phyloP scores from a whole-genome alignment of 2,113 vertebrate species.

The Coryphaenoides rupestris region DNA sequence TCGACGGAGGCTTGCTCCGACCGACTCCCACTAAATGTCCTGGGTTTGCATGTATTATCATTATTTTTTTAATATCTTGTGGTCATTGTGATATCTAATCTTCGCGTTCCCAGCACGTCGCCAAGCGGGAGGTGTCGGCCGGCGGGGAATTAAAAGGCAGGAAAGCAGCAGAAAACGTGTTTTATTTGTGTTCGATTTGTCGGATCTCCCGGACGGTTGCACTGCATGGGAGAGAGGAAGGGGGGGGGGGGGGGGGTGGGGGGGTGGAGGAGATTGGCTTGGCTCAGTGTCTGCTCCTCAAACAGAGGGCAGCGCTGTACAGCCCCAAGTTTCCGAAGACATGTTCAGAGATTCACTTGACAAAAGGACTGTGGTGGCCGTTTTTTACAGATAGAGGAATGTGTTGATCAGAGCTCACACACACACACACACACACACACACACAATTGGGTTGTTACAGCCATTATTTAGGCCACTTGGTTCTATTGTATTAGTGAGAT shows the following conservation, averaged over 20 bases:
- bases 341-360: too few relatives aligned
- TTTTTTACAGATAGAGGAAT: too few relatives aligned
- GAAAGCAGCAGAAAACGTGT: conserved; percentile 65
- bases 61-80: conserved; percentile 26
- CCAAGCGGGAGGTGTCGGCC: conserved; percentile 74
- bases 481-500: too few relatives aligned
- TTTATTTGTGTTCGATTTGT: conserved; percentile 77
- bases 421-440: too few relatives aligned
- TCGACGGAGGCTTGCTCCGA: conserved; percentile 3
- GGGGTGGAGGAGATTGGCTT: conserved; percentile 36
- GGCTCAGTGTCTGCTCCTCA: too few relatives aligned
- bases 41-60: not conserved
- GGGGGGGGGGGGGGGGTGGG: conserved; percentile 44
- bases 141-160: conserved; percentile 73
- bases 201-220: conserved; percentile 77
- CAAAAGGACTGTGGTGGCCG: too few relatives aligned
- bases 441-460: too few relatives aligned
- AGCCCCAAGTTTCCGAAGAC: too few relatives aligned
- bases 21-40: conserved; percentile 35
- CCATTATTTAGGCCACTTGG: too few relatives aligned
- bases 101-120: conserved; percentile 58
- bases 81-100: conserved; percentile 26
- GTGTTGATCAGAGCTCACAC: too few relatives aligned
- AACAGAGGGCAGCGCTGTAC: too few relatives aligned
- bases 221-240: conserved; percentile 58